Evolutionary conservation across 2,113 vertebrate species (phyloP).

Genomic region (Calypte anna): DNA sequence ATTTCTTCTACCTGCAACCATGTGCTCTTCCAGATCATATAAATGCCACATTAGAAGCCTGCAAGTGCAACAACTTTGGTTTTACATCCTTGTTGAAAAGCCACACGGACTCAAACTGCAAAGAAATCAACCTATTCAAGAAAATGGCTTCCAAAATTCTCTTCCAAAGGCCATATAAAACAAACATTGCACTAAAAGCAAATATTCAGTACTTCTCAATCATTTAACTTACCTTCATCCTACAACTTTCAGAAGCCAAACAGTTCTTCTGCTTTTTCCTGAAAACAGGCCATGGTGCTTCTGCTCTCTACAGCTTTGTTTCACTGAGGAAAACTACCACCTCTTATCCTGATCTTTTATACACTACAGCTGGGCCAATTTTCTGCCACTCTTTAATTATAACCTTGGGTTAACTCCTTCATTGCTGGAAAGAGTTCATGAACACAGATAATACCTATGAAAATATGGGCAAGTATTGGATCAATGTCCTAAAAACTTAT

Average conservation of each 20-base stretch:
- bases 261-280: neutral
- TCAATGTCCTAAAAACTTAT: neutral
- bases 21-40: neutral
- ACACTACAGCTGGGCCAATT: neutral
- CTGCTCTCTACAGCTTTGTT: neutral
- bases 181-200: neutral
- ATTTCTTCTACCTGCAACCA: rapidly evolving
- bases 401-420: neutral
- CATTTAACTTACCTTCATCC: neutral
- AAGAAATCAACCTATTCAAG: neutral
- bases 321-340: neutral
- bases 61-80: neutral
- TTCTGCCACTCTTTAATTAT: neutral
- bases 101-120: neutral
- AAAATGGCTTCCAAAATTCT: neutral
- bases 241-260: neutral
- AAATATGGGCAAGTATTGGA: neutral
- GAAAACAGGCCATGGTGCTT: neutral
- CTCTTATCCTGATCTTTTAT: neutral
- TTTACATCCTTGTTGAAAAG: neutral
- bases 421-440: neutral
- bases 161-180: neutral
- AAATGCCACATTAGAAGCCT: neutral
- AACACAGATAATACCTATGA: neutral
- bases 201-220: neutral